Evolutionary conservation across 2,888 invertebrate species (phyloP).

Genomic region (Synanthedon tipuliformis): DNA sequence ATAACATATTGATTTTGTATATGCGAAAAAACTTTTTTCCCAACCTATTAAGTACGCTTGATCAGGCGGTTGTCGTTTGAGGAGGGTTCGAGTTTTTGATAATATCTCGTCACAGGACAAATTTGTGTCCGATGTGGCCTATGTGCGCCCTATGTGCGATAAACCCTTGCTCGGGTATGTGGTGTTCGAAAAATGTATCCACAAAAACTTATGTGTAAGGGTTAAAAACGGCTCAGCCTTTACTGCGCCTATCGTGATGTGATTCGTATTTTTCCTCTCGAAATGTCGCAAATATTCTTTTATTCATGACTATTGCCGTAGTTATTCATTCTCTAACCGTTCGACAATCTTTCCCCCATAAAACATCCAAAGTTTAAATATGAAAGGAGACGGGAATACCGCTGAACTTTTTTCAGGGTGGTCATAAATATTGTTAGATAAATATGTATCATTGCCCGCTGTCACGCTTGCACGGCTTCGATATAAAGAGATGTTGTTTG

Average conservation of each 20-base stretch:
- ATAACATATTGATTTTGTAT: too few species aligned
- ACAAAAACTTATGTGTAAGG: conserved; percentile 2
- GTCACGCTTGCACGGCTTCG: conserved; percentile 35
- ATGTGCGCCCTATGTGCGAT: conserved; percentile 20
- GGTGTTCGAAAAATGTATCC: conserved; percentile 3
- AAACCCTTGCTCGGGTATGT: conserved; percentile 21
- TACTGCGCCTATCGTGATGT: conserved; percentile 1
- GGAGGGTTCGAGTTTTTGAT: conserved; percentile 39
- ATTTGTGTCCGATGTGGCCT: conserved; percentile 51
- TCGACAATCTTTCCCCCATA: conserved; percentile 33
- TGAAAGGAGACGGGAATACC: conserved; percentile 47
- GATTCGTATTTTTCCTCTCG: conserved; percentile 3
- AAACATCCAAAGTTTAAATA: conserved; percentile 59
- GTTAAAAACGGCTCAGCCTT: conserved; percentile 3
- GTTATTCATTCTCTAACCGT: conserved; percentile 34
- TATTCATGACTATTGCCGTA: conserved; percentile 23
- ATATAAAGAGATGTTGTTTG: conserved; percentile 26
- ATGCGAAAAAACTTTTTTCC: too few species aligned
- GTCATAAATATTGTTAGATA: conserved; percentile 64
- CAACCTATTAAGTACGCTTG: conserved; percentile 16
- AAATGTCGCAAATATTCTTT: conserved; percentile 11
- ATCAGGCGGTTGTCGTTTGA: conserved; percentile 41
- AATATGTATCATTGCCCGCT: conserved; percentile 63
- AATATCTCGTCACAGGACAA: conserved; percentile 59
- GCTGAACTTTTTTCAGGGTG: conserved; percentile 36